These are phyloP conservation scores for Alcedo quadribrachys DNA, from an alignment of 2,797 vertebrate genomes.

Conservation along the genomic window DNA sequence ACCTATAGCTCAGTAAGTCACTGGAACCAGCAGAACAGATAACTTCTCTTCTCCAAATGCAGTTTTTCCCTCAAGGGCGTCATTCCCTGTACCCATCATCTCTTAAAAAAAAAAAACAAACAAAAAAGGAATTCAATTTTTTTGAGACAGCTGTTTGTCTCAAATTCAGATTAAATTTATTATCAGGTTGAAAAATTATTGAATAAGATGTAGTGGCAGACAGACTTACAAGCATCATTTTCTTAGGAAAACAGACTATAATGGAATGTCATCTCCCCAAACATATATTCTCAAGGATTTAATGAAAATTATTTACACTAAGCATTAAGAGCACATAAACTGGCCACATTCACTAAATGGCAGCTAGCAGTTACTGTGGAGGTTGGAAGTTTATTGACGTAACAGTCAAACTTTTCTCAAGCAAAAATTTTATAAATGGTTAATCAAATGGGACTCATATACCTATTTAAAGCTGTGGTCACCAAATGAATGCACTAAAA, in stretches of 20 bases:
- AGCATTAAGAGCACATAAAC: background rate
- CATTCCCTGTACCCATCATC: background rate
- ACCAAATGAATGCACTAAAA: conserved; percentile 28
- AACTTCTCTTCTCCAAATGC: background rate
- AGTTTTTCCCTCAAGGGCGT: background rate
- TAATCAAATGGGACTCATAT: background rate
- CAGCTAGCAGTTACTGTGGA: background rate
- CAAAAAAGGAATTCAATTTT: background rate
- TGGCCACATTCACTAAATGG: background rate
- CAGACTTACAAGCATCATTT: background rate
- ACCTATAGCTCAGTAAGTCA: background rate
- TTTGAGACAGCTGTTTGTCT: background rate
- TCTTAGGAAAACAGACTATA: background rate
- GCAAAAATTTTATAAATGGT: background rate
- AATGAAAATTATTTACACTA: background rate
- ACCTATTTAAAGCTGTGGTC: conserved; percentile 23
- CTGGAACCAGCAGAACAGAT: background rate
- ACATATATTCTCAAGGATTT: background rate
- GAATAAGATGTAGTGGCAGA: background rate
- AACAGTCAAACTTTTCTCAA: background rate
- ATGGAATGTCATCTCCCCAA: background rate
- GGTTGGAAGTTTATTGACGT: background rate
- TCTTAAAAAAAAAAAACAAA: background rate
- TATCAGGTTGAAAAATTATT: background rate
- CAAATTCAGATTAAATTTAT: background rate